Conservation (phyloP, 1,140 invertebrate species). For the Cylas formicarius region DNA sequence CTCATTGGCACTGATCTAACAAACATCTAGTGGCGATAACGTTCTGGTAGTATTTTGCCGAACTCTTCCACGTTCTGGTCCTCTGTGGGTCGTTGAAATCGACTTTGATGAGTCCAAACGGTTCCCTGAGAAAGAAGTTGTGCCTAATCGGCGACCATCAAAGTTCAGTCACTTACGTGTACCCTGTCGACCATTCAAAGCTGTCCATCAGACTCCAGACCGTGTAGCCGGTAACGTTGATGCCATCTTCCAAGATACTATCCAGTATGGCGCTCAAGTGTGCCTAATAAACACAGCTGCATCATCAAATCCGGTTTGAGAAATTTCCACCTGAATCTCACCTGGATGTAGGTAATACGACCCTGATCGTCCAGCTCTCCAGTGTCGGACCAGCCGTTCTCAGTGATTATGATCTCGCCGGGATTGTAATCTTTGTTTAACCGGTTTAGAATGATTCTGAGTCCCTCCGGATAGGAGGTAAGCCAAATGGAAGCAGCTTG, state of each 20-base stretch:
- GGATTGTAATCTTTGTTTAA: conserved; percentile 4
- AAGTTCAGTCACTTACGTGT: conserved; percentile 20
- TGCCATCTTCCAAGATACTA: conserved; percentile 30
- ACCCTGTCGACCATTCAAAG: conserved; percentile 25
- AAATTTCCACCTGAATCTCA: too few relatives aligned
- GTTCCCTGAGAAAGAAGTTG: conserved; percentile 53
- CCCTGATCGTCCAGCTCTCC: conserved; percentile 5
- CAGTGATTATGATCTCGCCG: conserved; percentile 6
- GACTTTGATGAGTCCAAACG: conserved; percentile 68
- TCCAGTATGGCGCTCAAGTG: conserved; percentile 19
- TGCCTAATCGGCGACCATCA: too few relatives aligned
- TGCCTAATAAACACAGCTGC: conserved; percentile 21
- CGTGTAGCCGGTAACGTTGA: conserved; percentile 26
- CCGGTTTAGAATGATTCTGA: neutral
- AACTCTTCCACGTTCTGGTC: conserved; percentile 46
- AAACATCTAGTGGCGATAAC: conserved; percentile 14
- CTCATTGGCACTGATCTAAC: too few relatives aligned
- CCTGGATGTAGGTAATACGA: neutral
- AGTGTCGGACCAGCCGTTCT: conserved; percentile 6
- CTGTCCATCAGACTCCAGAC: conserved; percentile 30
- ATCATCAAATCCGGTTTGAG: too few relatives aligned
- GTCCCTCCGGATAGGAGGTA: neutral
- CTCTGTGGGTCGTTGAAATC: conserved; percentile 60
- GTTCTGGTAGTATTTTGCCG: conserved; percentile 19
- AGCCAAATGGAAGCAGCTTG: conserved; percentile 2